These are phyloP conservation scores for Malurus splendens DNA, from an alignment of 2,797 vertebrate genomes.

Conservation along the genomic window DNA sequence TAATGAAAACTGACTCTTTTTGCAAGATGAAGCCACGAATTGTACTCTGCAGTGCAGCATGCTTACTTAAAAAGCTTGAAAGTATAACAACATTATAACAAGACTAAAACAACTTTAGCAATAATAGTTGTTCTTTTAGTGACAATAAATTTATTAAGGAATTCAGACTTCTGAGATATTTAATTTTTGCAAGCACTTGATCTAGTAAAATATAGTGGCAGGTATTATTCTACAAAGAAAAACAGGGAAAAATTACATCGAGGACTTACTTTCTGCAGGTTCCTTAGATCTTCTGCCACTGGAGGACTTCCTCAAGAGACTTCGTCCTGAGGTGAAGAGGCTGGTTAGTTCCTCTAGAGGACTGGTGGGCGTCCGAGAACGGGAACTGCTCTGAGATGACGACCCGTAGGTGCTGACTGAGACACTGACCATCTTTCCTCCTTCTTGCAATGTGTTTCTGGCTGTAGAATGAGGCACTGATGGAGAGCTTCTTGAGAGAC, in stretches of 20 bases:
- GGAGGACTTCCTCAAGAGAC: conserved; percentile 92
- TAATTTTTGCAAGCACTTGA: not conserved
- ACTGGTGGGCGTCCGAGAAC: conserved; percentile 93
- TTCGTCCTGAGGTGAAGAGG: conserved; percentile 96
- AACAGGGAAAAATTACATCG: not conserved
- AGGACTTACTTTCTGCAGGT: conserved; percentile 87
- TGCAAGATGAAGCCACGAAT: not conserved
- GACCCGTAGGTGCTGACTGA: conserved; percentile 77
- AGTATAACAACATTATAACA: not conserved
- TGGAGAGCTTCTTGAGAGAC: conserved; percentile 87
- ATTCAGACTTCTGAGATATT: not conserved
- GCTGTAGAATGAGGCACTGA: conserved; percentile 87
- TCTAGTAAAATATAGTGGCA: not conserved
- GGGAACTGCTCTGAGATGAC: conserved; percentile 85
- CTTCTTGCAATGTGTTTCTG: conserved; percentile 89
- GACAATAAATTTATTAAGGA: not conserved
- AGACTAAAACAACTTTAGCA: not conserved
- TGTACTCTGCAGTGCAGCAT: not conserved
- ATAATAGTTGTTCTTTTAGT: not conserved
- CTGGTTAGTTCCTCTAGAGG: conserved; percentile 95
- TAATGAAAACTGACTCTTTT: not conserved
- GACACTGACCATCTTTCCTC: conserved; percentile 78
- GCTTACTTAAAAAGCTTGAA: not conserved
- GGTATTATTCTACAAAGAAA: not conserved
- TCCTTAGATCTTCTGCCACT: conserved; percentile 94